Conservation (phyloP, 2,113 vertebrate species). For the Onychostoma macrolepis region DNA sequence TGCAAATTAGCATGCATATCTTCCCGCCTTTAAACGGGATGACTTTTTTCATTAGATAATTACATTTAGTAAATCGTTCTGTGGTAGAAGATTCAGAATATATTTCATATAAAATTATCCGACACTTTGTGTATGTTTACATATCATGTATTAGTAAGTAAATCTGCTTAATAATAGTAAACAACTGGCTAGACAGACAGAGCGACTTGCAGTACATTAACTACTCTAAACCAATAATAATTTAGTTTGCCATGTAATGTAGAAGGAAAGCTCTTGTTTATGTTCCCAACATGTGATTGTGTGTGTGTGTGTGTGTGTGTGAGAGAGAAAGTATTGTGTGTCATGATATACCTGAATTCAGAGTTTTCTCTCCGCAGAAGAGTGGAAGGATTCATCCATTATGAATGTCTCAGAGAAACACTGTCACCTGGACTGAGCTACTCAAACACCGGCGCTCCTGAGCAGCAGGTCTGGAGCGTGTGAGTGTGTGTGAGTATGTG, state of each 20-base stretch:
- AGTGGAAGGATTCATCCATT: constrained; percentile 26
- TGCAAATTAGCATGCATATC: background rate
- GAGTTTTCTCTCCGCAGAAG: background rate
- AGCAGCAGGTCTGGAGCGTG: background rate
- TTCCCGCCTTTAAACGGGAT: background rate
- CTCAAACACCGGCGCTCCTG: background rate
- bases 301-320: background rate
- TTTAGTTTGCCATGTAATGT: background rate
- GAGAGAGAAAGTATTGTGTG: background rate
- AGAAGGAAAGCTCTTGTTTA: background rate
- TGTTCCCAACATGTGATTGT: background rate
- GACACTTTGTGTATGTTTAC: background rate
- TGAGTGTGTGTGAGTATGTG: background rate
- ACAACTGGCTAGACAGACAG: background rate
- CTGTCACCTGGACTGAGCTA: constrained; percentile 32
- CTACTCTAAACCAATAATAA: background rate
- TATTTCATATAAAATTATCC: background rate
- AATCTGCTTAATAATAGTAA: background rate
- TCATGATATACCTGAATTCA: background rate
- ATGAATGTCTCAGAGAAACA: constrained; percentile 25
- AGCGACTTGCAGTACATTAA: background rate
- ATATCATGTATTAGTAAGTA: background rate
- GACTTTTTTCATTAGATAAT: background rate
- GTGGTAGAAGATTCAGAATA: background rate
- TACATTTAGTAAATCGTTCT: background rate